Evolutionary conservation across 2,888 invertebrate species (phyloP), one percentile per base, ranked within the genome.

Genomic region (Caenorhabditis wallacei): DNA sequence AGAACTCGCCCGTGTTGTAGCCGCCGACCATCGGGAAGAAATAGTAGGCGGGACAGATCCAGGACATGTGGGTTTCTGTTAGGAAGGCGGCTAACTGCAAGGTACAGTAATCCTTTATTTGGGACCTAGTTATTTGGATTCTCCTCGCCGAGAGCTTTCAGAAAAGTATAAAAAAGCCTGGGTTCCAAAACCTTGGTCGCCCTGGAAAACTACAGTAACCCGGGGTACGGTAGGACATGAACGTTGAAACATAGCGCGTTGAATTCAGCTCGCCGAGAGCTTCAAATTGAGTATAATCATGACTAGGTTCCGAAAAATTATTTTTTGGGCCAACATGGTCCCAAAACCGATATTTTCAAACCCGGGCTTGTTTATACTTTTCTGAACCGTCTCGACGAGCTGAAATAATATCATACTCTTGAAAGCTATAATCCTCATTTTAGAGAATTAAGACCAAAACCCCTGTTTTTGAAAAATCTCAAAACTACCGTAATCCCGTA

Each of bases 1-100:
- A 35, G 16, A 64, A 18, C 8, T 20, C 18, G 1, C 35, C 24
- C 2, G 68, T 57, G 43, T 59, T 80, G 20, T 64, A 66, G 3
- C 80, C 80, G 20, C 71, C 80, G 16, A 72, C 43, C 40, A 80
- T 2, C 11, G 80, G 80, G 22, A 72, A 80, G 35, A 72, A 80
- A 40, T 68, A 80, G 26, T 72, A 80, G 16, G 59, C 71, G 0
- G 80, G 64, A 13, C 57, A 48, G 0, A 66, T 22, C 51, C 51
- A 43, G 1, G 80, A 66, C 66, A 80, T 80, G 24, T 72, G 48
- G 13, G 59, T 24, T 53, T 80, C 80, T 8, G 70, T 56, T 35
- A 80, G 59, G 43, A 80, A 72, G 26, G 72, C 30, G 43, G 51
- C 66, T 8, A 40, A 1, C 63, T 72, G 72, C 16, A 80, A 61